phyloP scores from a whole-genome alignment of 2,797 vertebrate species.

The Valencia hispanica region DNA sequence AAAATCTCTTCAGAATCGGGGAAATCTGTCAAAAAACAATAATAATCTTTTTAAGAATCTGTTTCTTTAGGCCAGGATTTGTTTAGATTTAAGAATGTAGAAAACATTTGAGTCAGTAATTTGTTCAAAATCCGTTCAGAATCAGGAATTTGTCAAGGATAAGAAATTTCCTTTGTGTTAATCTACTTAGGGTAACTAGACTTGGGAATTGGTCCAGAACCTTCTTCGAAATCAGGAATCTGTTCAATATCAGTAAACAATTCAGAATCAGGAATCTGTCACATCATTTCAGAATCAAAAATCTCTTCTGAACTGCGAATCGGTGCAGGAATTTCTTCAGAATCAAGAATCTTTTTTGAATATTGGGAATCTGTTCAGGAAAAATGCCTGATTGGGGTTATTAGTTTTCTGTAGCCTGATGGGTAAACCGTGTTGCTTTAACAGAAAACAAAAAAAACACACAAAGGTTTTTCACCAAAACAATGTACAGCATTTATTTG shows the following conservation, averaged over 20 bases:
- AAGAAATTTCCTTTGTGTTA: background rate
- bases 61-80: background rate
- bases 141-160: background rate
- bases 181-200: background rate
- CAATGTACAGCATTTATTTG: conserved; percentile 68
- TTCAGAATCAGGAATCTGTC: too few species aligned
- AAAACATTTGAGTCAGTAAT: background rate
- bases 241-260: too few species aligned
- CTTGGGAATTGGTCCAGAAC: background rate
- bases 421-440: background rate
- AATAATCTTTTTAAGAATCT: background rate
- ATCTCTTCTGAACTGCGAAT: too few species aligned
- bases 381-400: too few species aligned
- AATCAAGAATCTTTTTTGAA: too few species aligned
- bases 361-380: too few species aligned
- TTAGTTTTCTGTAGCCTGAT: background rate
- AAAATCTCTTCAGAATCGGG: too few species aligned
- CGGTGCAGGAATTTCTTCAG: too few species aligned
- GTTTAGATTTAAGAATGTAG: background rate
- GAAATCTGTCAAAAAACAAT: background rate
- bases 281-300: too few species aligned
- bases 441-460: conserved; percentile 16
- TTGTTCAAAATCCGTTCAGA: background rate
- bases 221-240: background rate
- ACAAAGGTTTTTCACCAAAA: conserved; percentile 47